A percentile compares a stretch with the other conserved stretches of the same genome.
phyloP scores from a whole-genome alignment of 2,797 vertebrate genomes.

The Phylloscopus collybita region DNA sequence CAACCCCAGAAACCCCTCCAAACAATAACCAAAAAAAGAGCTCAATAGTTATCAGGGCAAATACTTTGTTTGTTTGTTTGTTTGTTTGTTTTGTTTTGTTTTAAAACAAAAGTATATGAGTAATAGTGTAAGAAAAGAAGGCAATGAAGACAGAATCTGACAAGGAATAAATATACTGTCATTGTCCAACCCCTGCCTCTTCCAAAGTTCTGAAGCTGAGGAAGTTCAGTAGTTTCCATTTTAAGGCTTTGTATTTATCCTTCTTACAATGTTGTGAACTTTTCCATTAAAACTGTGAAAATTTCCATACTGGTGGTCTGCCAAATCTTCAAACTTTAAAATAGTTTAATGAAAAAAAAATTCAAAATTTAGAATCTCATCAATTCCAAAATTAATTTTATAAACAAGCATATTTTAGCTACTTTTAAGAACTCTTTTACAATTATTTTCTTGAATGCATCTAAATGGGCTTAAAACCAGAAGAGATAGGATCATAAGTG shows the following conservation, averaged over 20 bases:
- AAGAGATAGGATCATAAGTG: background rate
- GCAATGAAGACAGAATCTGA: background rate
- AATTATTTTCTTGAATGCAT: background rate
- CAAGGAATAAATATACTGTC: background rate
- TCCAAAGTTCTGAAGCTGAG: background rate
- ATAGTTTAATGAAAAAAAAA: background rate
- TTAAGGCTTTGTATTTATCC: background rate
- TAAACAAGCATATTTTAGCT: background rate
- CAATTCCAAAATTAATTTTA: background rate
- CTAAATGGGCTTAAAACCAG: background rate
- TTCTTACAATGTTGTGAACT: background rate
- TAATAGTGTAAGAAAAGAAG: background rate
- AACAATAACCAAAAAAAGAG: background rate
- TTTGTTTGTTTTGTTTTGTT: background rate
- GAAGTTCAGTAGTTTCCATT: background rate
- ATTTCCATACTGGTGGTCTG: background rate
- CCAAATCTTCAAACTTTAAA: background rate
- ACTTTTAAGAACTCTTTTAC: background rate
- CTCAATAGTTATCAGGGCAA: background rate
- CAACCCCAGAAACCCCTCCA: accelerated
- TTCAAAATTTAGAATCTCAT: background rate
- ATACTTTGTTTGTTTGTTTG: background rate
- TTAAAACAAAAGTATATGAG: background rate
- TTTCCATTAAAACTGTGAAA: background rate
- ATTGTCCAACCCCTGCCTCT: background rate